Evolutionary conservation across 1,140 invertebrate genomes (phyloP), one percentile per base, ranked within the genome.

Genomic region (Diabrotica undecimpunctata): DNA sequence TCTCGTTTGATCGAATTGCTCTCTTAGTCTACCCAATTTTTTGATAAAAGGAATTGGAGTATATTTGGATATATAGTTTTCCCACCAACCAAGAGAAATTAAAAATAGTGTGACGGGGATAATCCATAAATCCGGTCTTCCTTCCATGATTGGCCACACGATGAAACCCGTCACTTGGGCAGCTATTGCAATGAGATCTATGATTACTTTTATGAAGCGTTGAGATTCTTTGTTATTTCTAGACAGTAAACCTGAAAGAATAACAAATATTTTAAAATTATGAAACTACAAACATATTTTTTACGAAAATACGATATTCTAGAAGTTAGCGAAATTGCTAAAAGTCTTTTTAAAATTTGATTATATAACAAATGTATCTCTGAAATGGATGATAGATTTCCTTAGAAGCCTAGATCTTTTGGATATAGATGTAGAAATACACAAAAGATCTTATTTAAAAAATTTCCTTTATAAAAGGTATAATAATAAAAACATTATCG

Each of bases 31-130:
- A 36, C 89, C 91, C 54, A 95, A 79, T n/a, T 85, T 85, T 73
- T 89, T 89, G 14, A 96, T 88, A 54, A 94, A 83, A 54, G 85
- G 90, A 64, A 94, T 85, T 0, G 90, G 88, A 67, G 92, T 94
- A 61, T 91, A 85, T 67, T 86, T 85, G 36, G 92, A 91, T 0
- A 95, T 92, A 75, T 94, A 98, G 81, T 98, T 98, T 80, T 98
- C 96, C 96, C 96, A 98, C 92, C 94, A 98, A 35, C 93, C 91
- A 37, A 94, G 86, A 5, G 95, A 97, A 51, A 95, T 90, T 52
- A 95, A 85, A 46, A 97, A 79, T 7, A 94, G 83, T 0, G 93
- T 83, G 0, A 94, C 79, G 0, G 95, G 94, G 61, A 96, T 90
- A 7, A 94, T 82, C 92, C 92, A 96, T 25, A 92, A 75, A 61